A percentile compares a stretch with the other conserved stretches of the same genome.
Conservation (phyloP, 2,797 vertebrate genomes). For the Channallabes apus region DNA sequence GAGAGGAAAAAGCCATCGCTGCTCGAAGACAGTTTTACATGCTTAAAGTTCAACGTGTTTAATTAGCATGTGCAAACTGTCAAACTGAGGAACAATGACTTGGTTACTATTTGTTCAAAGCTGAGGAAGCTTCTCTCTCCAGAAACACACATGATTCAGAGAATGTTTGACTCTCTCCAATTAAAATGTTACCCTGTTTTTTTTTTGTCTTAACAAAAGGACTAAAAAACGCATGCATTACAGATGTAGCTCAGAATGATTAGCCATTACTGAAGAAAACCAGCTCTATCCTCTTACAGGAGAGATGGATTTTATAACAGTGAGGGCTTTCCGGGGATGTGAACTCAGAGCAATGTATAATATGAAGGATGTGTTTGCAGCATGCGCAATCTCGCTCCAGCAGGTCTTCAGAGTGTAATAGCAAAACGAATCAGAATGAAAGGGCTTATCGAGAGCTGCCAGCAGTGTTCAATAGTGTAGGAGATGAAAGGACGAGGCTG, state of each 20-base stretch:
- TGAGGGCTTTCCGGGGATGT: neutral
- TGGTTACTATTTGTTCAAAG: neutral
- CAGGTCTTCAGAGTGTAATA: neutral
- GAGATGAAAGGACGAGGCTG: slow-evolving; percentile 26
- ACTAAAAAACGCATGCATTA: neutral
- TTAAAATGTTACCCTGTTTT: neutral
- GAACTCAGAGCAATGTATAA: slow-evolving; percentile 2
- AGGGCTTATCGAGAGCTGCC: slow-evolving; percentile 19
- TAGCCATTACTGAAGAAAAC: slow-evolving; percentile 27
- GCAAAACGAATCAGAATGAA: slow-evolving; percentile 7
- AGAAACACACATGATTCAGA: neutral
- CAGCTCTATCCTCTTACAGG: slow-evolving; percentile 33
- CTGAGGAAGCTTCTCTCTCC: neutral
- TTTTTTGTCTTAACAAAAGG: neutral
- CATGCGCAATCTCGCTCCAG: neutral
- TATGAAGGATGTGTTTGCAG: neutral
- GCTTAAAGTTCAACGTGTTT: neutral
- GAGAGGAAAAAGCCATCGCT: no score
- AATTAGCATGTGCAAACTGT: neutral
- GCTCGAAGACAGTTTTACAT: neutral
- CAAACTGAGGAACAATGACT: neutral
- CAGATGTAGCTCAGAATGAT: slow-evolving; percentile 12
- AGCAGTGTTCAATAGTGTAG: neutral
- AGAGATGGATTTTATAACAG: neutral
- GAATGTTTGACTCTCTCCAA: neutral